These are phyloP conservation scores for Ceyx erithaca DNA, from an alignment of 2,797 vertebrate genomes.

Conservation along the genomic window DNA sequence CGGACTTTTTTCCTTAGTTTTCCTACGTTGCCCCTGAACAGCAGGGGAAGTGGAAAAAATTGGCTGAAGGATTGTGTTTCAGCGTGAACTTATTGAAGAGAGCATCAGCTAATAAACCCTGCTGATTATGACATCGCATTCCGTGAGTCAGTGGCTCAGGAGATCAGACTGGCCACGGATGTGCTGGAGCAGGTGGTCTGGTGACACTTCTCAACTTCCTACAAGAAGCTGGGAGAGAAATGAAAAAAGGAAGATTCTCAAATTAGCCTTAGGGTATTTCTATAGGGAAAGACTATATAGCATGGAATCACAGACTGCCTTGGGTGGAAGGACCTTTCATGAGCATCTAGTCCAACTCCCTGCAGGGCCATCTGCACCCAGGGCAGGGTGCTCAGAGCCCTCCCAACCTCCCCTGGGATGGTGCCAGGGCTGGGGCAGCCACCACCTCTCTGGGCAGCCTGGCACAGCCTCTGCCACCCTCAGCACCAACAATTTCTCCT, in stretches of 20 bases:
- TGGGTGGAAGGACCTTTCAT: not conserved
- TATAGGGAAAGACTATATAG: not conserved
- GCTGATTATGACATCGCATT: slow-evolving; percentile 30
- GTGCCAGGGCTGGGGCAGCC: no score
- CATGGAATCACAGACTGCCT: not conserved
- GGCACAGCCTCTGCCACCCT: no score
- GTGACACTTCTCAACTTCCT: not conserved
- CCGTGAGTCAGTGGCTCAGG: slow-evolving; percentile 19
- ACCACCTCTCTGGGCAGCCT: no score
- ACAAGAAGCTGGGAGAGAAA: not conserved
- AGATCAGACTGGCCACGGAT: not conserved
- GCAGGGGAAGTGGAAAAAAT: slow-evolving; percentile 35
- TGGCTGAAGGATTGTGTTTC: slow-evolving; percentile 37
- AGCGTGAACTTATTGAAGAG: slow-evolving; percentile 41
- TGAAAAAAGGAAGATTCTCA: not conserved
- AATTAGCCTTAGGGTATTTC: not conserved
- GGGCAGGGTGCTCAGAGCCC: no score
- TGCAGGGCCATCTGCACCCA: no score
- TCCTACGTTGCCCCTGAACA: not conserved
- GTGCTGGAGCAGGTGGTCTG: slow-evolving; percentile 2
- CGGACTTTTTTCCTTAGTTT: not conserved
- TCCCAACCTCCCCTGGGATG: no score
- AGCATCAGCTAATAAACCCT: slow-evolving; percentile 33
- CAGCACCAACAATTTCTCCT: no score
- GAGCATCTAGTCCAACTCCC: not conserved